Evolutionary conservation across 1,140 invertebrate genomes (phyloP).

Genomic region (Phthorimaea operculella): DNA sequence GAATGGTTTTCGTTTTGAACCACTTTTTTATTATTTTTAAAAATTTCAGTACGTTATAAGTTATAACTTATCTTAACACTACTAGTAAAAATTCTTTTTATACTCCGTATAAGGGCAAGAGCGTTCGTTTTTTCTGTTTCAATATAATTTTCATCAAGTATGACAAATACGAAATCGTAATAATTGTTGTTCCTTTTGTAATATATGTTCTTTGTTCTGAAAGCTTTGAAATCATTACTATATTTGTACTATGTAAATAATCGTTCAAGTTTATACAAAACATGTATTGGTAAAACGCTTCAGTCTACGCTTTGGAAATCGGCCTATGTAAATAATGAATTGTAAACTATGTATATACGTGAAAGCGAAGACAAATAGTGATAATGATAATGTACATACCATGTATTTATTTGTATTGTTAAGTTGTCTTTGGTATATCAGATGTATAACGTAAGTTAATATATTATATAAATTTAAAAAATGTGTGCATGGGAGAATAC

Average conservation of each 20-base stretch:
- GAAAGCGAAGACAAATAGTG: constrained; percentile 54
- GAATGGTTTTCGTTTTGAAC: no score
- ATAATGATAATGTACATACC: constrained; percentile 26
- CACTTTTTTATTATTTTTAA: no score
- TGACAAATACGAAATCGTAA: no score
- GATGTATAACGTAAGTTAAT: constrained; percentile 19
- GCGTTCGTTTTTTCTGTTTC: no score
- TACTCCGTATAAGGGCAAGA: constrained; percentile 7
- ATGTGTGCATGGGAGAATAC: constrained; percentile 28
- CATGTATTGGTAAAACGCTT: background rate
- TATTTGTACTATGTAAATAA: background rate
- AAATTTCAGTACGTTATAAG: no score
- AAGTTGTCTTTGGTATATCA: constrained; percentile 27
- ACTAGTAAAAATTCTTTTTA: constrained; percentile 10
- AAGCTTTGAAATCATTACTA: no score
- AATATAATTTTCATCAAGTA: no score
- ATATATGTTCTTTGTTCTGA: no score
- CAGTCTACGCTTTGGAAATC: background rate
- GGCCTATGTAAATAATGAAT: constrained; percentile 23
- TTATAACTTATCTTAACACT: no score
- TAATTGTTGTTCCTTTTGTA: no score
- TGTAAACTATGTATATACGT: constrained; percentile 28
- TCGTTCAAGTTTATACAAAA: background rate
- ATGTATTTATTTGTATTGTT: constrained; percentile 14
- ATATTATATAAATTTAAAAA: constrained; percentile 13